A percentile compares a stretch with the other conserved stretches of the same genome.
Conservation (phyloP, 2,797 vertebrate genomes). For the Hydrophis major region DNA sequence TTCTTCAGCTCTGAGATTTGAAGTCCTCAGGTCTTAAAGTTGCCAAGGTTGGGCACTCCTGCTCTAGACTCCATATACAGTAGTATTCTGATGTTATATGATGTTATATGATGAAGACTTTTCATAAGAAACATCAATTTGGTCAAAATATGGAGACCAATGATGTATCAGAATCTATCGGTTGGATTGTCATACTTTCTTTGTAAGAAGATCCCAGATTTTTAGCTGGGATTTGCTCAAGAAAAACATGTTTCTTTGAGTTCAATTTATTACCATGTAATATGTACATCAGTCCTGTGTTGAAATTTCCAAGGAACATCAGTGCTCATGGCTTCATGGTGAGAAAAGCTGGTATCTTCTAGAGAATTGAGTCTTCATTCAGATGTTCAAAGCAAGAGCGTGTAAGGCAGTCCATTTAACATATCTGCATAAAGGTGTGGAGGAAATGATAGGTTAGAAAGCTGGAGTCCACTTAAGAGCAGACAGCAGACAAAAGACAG, state of each 20-base stretch:
- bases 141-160: background rate
- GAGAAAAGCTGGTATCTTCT: background rate
- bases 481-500: constrained; percentile 13
- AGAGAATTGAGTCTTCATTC: background rate
- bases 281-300: too few relatives aligned
- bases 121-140: background rate
- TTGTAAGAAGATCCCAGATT: background rate
- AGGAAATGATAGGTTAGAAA: constrained; percentile 25
- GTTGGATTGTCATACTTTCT: background rate
- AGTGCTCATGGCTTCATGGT: background rate
- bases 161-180: background rate
- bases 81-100: background rate
- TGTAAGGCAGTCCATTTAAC: constrained; percentile 13
- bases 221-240: background rate
- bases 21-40: background rate
- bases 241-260: background rate
- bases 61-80: background rate
- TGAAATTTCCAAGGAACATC: background rate
- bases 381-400: background rate
- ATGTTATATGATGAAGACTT: background rate
- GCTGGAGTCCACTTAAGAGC: background rate
- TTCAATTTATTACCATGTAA: background rate
- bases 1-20: background rate
- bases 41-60: background rate
- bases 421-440: constrained; percentile 28